Conservation (phyloP, 2,113 vertebrate species). For the Megalops atlanticus region DNA sequence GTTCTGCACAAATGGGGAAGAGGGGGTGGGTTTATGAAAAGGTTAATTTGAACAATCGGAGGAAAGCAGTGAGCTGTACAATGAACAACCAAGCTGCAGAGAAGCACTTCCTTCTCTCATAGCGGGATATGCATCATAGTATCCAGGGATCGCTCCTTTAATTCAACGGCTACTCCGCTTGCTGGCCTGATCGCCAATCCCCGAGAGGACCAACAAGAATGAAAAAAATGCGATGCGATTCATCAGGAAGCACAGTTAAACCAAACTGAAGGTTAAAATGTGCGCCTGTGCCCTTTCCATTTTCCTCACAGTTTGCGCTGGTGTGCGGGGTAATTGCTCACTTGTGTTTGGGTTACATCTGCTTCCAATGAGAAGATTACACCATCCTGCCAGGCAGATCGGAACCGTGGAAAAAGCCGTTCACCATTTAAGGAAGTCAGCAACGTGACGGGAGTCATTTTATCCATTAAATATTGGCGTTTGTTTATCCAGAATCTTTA, state of each 20-base stretch:
- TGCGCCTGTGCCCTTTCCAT: background rate
- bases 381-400: background rate
- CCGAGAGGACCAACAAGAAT: too few relatives aligned
- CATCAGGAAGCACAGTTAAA: background rate
- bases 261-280: too few relatives aligned
- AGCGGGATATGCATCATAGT: background rate
- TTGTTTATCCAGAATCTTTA: background rate
- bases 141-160: background rate
- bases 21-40: background rate
- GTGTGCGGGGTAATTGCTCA: background rate
- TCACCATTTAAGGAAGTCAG: background rate
- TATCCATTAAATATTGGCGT: background rate
- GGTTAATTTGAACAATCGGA: background rate
- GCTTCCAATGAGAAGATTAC: background rate
- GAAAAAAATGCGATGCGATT: background rate
- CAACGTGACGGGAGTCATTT: background rate
- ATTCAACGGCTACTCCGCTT: too few relatives aligned
- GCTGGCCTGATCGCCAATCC: background rate
- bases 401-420: background rate
- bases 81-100: background rate
- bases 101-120: background rate
- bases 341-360: too few relatives aligned
- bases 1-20: background rate
- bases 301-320: background rate
- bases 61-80: background rate